phyloP scores from a whole-genome alignment of 2,113 vertebrate genomes.

The Forbesichthys papilliferus region DNA sequence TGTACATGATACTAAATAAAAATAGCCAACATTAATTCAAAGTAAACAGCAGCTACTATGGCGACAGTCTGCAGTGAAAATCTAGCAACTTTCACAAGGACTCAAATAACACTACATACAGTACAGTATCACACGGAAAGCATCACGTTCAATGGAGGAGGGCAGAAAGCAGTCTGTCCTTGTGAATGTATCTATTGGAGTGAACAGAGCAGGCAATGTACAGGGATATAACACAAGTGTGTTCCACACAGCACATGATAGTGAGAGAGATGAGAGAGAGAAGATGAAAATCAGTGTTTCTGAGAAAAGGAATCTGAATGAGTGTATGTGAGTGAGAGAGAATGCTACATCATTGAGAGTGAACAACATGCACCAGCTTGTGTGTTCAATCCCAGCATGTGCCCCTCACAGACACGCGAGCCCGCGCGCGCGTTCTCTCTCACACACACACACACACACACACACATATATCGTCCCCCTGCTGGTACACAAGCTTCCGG shows the following conservation, averaged over 20 bases:
- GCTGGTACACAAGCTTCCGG: not conserved
- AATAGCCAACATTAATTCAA: not conserved
- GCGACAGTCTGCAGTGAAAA: not conserved
- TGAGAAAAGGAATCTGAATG: not conserved
- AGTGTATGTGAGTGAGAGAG: not conserved
- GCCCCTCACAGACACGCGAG: slow-evolving; percentile 4
- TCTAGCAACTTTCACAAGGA: slow-evolving; percentile 14
- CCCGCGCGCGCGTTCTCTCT: not conserved
- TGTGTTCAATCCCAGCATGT: slow-evolving; percentile 28
- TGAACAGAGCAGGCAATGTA: not conserved
- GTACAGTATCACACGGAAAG: slow-evolving; percentile 6
- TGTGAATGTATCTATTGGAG: slow-evolving; percentile 1
- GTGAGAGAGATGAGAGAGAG: not conserved
- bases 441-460: not conserved
- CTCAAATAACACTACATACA: not conserved
- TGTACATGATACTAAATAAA: not conserved
- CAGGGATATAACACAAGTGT: not conserved
- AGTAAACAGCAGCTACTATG: not conserved
- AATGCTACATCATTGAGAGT: slow-evolving; percentile 29
- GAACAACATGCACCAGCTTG: slow-evolving; percentile 51
- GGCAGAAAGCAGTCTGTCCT: slow-evolving; percentile 12
- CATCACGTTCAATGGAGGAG: slow-evolving; percentile 13
- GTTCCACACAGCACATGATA: not conserved
- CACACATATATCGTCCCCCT: not conserved
- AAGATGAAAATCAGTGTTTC: not conserved